Conservation (phyloP, 2,113 vertebrate genomes). For the Salvelinus fontinalis region DNA sequence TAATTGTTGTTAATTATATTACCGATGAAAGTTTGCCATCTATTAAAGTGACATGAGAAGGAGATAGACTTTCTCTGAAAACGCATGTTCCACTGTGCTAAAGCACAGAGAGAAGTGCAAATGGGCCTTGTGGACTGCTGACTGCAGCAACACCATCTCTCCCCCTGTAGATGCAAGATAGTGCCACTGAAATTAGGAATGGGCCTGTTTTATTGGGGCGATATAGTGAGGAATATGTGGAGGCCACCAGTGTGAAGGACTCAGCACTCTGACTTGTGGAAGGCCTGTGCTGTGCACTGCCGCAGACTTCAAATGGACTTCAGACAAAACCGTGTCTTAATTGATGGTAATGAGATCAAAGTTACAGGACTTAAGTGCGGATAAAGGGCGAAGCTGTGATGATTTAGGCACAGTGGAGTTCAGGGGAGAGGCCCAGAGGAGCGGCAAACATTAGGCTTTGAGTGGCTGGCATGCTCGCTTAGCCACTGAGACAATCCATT, state of each 20-base stretch:
- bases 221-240: conserved; percentile 44
- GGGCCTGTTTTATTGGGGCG: conserved; percentile 47
- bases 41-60: conserved; percentile 61
- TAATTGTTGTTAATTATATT: conserved; percentile 50
- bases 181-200: conserved; percentile 59
- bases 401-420: conserved; percentile 24
- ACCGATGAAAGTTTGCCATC: conserved; percentile 56
- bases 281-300: conserved; percentile 16
- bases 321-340: conserved; percentile 43
- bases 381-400: conserved; percentile 31
- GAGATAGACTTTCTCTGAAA: conserved; percentile 52
- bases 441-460: conserved; percentile 18
- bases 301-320: conserved; percentile 34
- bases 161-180: conserved; percentile 40
- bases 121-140: conserved; percentile 55
- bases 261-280: conserved; percentile 21
- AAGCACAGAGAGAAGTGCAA: conserved; percentile 48
- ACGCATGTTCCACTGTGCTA: conserved; percentile 15
- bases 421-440: conserved; percentile 31
- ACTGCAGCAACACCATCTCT: conserved; percentile 45
- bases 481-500: conserved; percentile 36
- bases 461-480: conserved; percentile 14
- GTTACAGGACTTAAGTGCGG: conserved; percentile 33
- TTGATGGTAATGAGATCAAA: conserved; percentile 43
- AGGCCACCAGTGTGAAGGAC: conserved; percentile 33